phyloP scores from a whole-genome alignment of 2,113 vertebrate genomes.

The Laticauda colubrina region DNA sequence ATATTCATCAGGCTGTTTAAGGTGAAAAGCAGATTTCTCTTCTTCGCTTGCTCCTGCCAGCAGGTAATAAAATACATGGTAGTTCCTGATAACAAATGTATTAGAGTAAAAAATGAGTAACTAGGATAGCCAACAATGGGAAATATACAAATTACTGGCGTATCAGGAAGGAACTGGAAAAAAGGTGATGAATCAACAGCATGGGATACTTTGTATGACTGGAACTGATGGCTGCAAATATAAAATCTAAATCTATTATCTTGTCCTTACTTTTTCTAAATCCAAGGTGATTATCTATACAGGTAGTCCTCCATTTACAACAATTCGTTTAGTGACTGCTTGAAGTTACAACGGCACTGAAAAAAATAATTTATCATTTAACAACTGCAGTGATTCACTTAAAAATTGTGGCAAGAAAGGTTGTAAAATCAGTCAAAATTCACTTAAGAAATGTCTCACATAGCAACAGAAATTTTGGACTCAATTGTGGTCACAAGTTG shows the following conservation, averaged over 20 bases:
- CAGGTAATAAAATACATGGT: constrained; percentile 99
- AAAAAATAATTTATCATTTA: not conserved
- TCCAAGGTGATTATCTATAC: not conserved
- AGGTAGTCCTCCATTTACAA: not conserved
- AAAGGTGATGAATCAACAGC: not conserved
- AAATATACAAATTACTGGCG: not conserved
- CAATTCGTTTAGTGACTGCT: not conserved
- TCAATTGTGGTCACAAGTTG: not conserved
- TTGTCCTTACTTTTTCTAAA: not conserved
- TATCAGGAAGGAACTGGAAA: not conserved
- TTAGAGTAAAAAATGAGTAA: not conserved
- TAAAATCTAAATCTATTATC: not conserved
- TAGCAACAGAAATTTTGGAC: not conserved
- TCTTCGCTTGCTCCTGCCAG: constrained; percentile 95
- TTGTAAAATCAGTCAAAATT: not conserved
- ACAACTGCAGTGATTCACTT: not conserved
- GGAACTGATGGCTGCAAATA: not conserved
- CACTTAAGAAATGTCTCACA: not conserved
- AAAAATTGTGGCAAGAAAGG: not conserved
- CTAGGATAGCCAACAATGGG: not conserved
- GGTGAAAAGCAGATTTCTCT: constrained; percentile 89
- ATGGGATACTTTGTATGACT: not conserved
- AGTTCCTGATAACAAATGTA: constrained; percentile 80
- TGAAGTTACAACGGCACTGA: not conserved
- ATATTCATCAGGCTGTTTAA: constrained; percentile 93